A percentile compares a stretch with the other conserved stretches of the same genome.
Evolutionary conservation across 2,888 invertebrate genomes (phyloP).

Genomic region (Margaritifera margaritifera): DNA sequence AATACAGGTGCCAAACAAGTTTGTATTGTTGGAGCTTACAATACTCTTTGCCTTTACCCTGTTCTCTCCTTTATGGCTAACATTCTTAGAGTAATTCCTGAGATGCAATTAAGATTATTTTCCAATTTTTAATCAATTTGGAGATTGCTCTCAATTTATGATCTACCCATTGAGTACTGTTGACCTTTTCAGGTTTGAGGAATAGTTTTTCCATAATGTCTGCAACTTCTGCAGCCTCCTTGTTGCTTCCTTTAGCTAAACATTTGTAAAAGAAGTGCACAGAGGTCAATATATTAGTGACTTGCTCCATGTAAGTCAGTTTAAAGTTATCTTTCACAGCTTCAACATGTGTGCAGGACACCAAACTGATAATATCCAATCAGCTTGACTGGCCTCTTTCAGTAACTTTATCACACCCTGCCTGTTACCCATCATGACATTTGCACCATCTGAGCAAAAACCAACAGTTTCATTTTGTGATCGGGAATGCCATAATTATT

Average conservation of each 20-base stretch:
- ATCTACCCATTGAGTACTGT: constrained; percentile 37
- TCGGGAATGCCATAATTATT: no score
- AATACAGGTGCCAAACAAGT: constrained; percentile 19
- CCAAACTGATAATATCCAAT: constrained; percentile 24
- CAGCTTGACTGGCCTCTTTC: constrained; percentile 11
- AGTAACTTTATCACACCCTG: constrained; percentile 25
- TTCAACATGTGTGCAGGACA: constrained; percentile 34
- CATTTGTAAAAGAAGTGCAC: constrained; percentile 36
- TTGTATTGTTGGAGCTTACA: constrained; percentile 12
- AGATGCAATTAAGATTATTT: no score
- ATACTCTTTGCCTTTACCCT: constrained; percentile 26
- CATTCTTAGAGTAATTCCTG: constrained; percentile 20
- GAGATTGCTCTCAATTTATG: constrained; percentile 30
- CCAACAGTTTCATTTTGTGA: no score
- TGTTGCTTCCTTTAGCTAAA: constrained; percentile 28
- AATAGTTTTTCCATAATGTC: constrained; percentile 26
- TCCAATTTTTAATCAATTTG: no score
- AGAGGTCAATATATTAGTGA: constrained; percentile 11
- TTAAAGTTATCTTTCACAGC: constrained; percentile 33
- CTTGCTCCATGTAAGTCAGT: constrained; percentile 20
- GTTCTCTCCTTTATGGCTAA: constrained; percentile 15
- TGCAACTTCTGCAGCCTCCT: constrained; percentile 24
- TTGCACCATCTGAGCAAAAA: constrained; percentile 31
- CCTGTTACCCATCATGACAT: constrained; percentile 28
- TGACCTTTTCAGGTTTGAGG: constrained; percentile 25